Base-by-base conservation (phyloP, 2,888 invertebrate species). In the Callimorpha dominula region DNA sequence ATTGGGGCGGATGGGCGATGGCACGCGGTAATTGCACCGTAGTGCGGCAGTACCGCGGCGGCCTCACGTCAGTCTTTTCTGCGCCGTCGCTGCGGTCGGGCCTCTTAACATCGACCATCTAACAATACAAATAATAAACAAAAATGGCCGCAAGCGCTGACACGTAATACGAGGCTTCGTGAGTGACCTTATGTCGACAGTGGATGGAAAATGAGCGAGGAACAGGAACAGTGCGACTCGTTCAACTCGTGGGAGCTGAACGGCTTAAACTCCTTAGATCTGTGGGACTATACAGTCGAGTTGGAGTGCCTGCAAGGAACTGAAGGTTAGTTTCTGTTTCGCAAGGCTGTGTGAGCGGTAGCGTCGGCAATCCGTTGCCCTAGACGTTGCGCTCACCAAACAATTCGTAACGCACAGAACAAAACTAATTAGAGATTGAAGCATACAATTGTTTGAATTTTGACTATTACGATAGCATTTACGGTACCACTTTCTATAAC, bases 241-340 rank as follows among this genome's bases (percentile, higher is more conserved):
- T 88, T 95, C 81, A 95, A 94, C 89, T 95, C 95, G 15, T 96
- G 96, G 96, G 96, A 96, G 90, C 88, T 95, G 85, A 96, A 94
- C 88, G 96, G 96, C 77, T 92, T 97, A 82, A 97, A 97, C 88
- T 97, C 98, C 70, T 92, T 98, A 91, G 98, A 98, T 90, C 97
- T 97, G 87, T 98, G 98, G 98, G 98, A 98, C 96, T 98, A 98
- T 90, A 97, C 97, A 67, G 97, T 98, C 85, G 98, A 98, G 91
- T 94, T 98, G 93, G 98, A 98, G 90, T 98, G 97, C 91, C 95
- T 98, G 85, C 96, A 97, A 90, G 97, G 97, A 86, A 97, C 97
- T 80, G 97, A 97, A 97, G 97, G 97, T 97, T 92, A 92, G 94
- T 92, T 85, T 87, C 88, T 91, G 94, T 92, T 86, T 86, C 89